Percentiles rank a stretch among this genome's conserved stretches.
These are phyloP conservation scores for Tachyglossus aculeatus DNA, from an alignment of 2,797 vertebrate species.

Conservation along the genomic window DNA sequence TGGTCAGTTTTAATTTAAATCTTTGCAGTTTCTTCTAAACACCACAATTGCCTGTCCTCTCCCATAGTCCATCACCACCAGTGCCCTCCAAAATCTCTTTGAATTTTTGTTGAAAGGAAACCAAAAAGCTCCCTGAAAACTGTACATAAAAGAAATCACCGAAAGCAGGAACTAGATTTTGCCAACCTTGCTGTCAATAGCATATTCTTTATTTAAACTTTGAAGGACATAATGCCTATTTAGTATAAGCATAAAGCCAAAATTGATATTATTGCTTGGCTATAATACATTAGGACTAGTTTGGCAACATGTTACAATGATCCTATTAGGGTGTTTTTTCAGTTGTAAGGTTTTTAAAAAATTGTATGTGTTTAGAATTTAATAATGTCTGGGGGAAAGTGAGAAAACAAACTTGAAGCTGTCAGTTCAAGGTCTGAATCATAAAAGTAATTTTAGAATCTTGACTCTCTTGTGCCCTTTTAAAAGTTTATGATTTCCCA, in stretches of 20 bases:
- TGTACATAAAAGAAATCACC: too few relatives aligned
- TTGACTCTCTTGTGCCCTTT: background rate
- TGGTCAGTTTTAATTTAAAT: slow-evolving; percentile 42
- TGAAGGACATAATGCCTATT: too few relatives aligned
- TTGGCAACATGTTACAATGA: background rate
- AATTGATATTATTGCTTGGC: background rate
- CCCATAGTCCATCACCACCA: too few relatives aligned
- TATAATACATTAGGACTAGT: background rate
- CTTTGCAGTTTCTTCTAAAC: background rate
- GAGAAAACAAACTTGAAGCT: background rate
- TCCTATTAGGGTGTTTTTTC: background rate
- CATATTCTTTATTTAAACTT: too few relatives aligned
- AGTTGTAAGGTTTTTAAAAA: background rate
- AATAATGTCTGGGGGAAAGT: background rate
- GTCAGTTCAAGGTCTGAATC: background rate
- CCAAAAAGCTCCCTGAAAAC: too few relatives aligned
- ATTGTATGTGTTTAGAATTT: background rate
- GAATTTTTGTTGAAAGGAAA: too few relatives aligned
- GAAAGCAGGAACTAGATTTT: too few relatives aligned
- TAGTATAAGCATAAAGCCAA: too few relatives aligned
- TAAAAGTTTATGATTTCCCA: background rate
- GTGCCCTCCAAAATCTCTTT: too few relatives aligned
- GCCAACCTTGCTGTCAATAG: too few relatives aligned
- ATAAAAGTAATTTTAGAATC: background rate
- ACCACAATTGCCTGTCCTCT: too few relatives aligned